phyloP scores from a whole-genome alignment of 2,113 vertebrate genomes.

The Rhea pennata region DNA sequence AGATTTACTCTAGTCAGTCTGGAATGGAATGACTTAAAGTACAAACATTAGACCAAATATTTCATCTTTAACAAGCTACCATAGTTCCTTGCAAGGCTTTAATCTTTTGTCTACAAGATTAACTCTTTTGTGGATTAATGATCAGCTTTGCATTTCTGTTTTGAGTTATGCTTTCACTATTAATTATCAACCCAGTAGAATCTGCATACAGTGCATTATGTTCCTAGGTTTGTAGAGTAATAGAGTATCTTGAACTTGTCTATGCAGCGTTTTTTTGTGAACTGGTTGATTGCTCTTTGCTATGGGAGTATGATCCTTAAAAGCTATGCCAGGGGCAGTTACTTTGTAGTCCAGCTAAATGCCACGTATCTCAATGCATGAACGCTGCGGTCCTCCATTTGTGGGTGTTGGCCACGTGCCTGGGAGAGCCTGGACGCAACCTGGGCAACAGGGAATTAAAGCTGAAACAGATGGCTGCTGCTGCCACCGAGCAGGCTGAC shows the following conservation, averaged over 20 bases:
- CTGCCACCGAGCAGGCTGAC: not conserved
- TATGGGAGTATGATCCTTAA: not conserved
- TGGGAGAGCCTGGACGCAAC: not conserved
- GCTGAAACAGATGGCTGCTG: not conserved
- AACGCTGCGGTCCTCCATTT: not conserved
- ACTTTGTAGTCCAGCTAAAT: not conserved
- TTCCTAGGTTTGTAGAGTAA: not conserved
- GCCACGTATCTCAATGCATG: not conserved
- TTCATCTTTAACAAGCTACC: slow-evolving; percentile 21
- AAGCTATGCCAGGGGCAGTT: not conserved
- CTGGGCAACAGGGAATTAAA: not conserved
- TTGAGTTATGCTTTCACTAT: not conserved
- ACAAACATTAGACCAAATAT: not conserved
- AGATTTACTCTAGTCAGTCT: not conserved
- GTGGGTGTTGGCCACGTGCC: not conserved
- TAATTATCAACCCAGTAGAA: not conserved
- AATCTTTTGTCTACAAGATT: not conserved
- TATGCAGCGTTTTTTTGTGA: not conserved
- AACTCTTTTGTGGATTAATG: not conserved
- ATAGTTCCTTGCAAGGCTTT: not conserved
- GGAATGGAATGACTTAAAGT: slow-evolving; percentile 26
- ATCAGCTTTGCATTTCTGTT: not conserved
- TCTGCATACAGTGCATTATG: not conserved
- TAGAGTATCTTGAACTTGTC: not conserved
- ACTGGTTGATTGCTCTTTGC: not conserved